Percentiles rank a stretch among this genome's conserved stretches.
Conservation (phyloP, 2,113 vertebrate species). For the Platichthys flesus region DNA sequence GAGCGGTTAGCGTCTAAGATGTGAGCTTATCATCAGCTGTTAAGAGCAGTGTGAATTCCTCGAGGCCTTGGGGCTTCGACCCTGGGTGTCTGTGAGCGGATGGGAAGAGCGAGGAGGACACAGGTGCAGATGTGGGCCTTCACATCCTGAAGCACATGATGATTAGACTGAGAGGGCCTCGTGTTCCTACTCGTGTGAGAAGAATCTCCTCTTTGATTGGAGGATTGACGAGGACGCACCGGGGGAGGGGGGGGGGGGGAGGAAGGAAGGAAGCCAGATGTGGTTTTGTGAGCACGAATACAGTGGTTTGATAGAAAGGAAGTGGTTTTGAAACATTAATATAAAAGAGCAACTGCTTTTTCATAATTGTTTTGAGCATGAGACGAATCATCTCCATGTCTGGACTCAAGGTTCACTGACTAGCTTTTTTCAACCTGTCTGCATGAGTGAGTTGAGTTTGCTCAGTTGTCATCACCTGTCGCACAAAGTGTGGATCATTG, state of each 20-base stretch:
- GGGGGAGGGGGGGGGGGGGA: no score
- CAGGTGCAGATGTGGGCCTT: conserved; percentile 67
- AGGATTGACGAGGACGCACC: neutral
- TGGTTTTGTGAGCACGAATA: no score
- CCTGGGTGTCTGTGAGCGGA: conserved; percentile 48
- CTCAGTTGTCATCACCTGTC: neutral
- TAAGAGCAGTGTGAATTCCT: conserved; percentile 67
- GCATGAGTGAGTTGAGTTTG: neutral
- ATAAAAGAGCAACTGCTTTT: neutral
- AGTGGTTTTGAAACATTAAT: no score
- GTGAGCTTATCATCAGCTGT: conserved; percentile 75
- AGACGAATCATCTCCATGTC: neutral
- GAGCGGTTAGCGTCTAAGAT: conserved; percentile 48
- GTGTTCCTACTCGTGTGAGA: conserved; percentile 38
- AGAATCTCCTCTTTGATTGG: conserved; percentile 37
- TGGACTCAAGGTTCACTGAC: no score
- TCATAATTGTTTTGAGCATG: neutral
- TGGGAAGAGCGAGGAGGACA: conserved; percentile 20
- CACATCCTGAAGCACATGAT: conserved; percentile 60
- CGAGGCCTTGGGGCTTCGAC: conserved; percentile 30
- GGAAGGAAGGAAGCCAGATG: neutral
- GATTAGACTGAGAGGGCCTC: conserved; percentile 59
- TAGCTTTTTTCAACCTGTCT: neutral
- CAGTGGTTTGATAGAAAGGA: no score
- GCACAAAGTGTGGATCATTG: neutral